Evolutionary conservation across 2,113 vertebrate species (phyloP), one percentile per base, ranked within the genome.

Genomic region (Corydoras sp.): DNA sequence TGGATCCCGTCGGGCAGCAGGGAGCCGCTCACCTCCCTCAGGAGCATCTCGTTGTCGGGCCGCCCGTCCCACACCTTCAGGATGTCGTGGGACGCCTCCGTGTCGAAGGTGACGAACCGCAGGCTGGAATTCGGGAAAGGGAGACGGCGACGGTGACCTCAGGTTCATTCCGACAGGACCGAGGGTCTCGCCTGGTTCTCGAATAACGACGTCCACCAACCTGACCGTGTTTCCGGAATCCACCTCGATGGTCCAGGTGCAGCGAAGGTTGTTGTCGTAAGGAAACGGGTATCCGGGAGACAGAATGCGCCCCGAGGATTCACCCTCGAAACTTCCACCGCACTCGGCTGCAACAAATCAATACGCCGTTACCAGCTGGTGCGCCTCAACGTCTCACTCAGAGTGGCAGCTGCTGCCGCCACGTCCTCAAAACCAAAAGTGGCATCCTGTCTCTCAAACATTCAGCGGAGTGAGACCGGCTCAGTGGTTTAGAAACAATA

Each of bases 231-330:
- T 98, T 69, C 96, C 96, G 72, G 93, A 89, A 76, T 92, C 93
- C 71, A 98, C 95, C 84, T 96, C 92, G 63, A 98, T 95, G 81
- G 92, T 90, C 96, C 96, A 99, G 66, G 93, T 90, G 80, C 96
- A 98, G 11, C 90, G 92, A 18, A 99, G 89, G 81, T 98, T 99
- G 86, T 99, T 97, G 88, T 99, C 96, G 69, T 99, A 99, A 0
- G 96, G 96, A 77, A 97, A 96, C n/a, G 96, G 96, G 79, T 98
- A 99, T 1, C 96, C 96, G 12, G 96, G 96, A 69, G 96, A 99
- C 50, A 99, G 88, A 79, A 98, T 97, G 66, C 95, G 93, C 71
- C 96, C 96, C 14, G 95, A 93, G 3, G 95, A 93, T 80, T 95
- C 92, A 68, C 93, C 94, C 88, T 93, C 94, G 84, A 98, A 97